Conservation (phyloP, 2,113 vertebrate genomes). For the Hipposideros armiger region DNA sequence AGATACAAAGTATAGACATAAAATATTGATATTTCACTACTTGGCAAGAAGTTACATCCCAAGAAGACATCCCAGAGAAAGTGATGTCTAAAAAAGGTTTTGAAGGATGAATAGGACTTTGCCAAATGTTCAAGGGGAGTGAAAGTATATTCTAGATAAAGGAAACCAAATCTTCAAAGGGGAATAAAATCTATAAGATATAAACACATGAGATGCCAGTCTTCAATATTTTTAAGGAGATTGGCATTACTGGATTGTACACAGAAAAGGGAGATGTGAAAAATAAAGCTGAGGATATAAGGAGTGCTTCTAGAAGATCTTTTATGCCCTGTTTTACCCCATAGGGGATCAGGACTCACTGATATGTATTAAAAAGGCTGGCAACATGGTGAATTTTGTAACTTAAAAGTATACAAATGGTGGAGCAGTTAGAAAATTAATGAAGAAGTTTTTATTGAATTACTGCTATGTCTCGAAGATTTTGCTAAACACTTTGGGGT, state of each 20-base stretch:
- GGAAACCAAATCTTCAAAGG: background rate
- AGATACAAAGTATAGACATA: background rate
- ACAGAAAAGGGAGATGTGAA: background rate
- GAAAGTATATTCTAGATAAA: background rate
- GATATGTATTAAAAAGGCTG: background rate
- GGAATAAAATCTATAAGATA: background rate
- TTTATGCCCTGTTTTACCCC: background rate
- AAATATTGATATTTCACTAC: background rate
- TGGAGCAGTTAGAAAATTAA: background rate
- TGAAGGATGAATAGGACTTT: constrained; percentile 11
- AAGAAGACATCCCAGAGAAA: background rate
- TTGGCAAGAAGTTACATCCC: background rate
- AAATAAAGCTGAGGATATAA: background rate
- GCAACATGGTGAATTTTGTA: background rate
- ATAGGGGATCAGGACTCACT: background rate
- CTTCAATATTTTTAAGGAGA: background rate
- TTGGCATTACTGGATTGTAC: background rate
- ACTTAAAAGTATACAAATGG: background rate
- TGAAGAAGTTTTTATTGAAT: background rate
- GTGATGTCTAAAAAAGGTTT: background rate
- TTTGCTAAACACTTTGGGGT: background rate
- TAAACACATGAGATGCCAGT: background rate
- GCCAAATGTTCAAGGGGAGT: background rate
- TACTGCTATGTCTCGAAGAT: background rate
- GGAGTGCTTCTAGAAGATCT: background rate